Percentiles rank a stretch among this genome's conserved stretches.
Conservation (phyloP, 2,888 invertebrate species). For the Sesamia inferens region DNA sequence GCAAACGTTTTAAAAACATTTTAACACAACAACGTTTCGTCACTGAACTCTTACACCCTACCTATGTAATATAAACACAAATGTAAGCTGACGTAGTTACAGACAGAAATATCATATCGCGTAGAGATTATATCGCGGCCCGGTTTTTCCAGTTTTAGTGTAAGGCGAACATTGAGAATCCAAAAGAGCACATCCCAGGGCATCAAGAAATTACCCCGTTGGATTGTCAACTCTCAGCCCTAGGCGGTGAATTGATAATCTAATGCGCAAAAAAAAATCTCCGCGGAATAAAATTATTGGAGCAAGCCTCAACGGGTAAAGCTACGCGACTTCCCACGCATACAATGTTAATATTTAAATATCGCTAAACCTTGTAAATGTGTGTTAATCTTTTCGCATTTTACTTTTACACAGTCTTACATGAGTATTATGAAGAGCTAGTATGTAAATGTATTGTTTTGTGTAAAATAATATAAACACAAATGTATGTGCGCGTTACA, state of each 20-base stretch:
- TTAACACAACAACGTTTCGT: constrained; percentile 7
- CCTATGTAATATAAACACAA: neutral
- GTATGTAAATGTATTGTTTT: neutral
- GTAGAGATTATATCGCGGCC: neutral
- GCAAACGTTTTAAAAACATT: constrained; percentile 16
- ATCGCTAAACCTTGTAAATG: neutral
- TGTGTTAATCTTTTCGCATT: constrained; percentile 19
- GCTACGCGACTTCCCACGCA: neutral
- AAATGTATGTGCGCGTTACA: neutral
- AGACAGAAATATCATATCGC: neutral
- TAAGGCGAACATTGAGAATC: neutral
- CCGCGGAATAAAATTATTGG: neutral
- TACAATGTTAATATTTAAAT: constrained; percentile 24
- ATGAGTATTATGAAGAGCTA: neutral
- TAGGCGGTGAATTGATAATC: neutral
- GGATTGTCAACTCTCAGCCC: neutral
- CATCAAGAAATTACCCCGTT: neutral
- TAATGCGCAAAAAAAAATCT: neutral
- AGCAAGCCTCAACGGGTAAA: neutral
- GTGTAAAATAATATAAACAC: neutral
- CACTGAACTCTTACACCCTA: constrained; percentile 8
- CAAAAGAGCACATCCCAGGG: neutral
- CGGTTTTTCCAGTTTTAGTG: neutral
- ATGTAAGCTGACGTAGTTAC: neutral
- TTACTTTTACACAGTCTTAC: neutral